Evolutionary conservation across 2,797 vertebrate species (phyloP), one percentile per base, ranked within the genome.

Genomic region (Siniperca scherzeri): DNA sequence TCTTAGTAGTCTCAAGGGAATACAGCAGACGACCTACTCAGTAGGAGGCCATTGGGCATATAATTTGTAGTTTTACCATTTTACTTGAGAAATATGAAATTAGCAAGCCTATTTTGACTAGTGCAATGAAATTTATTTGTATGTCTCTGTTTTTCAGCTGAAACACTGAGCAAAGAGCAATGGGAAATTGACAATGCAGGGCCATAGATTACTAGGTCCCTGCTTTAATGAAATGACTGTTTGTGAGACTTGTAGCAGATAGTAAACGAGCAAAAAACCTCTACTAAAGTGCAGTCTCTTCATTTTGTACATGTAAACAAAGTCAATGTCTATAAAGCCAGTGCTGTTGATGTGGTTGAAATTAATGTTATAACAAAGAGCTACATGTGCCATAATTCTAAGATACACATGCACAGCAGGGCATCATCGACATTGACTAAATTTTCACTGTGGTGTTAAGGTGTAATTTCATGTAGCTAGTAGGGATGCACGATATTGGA

Each of bases 211-310:
- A 71, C 44, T 3, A 11, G 21, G 60, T 85, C 55, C 69, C 52
- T 36, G 40, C 61, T 78, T 82, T 89, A 88, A 89, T 87, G 76
- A 88, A 87, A 78, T 69, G 82, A 71, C 69, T 78, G 70, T 77
- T 59, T 59, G 67, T 10, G 75, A 88, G 86, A 90, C 89, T 80
- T 89, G 80, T 70, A 66, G 82, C 27, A 11, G 77, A 81, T 70
- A 73, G 66, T 87, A 84, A 91, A 85, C 6, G 10, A 82, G 74
- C 21, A 33, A 66, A 82, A 78, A 77, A 73, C 73, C 70, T 74
- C 76, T 19, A 76, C 83, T 74, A 72, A 83, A 89, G 66, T 90
- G 86, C 85, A 81, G 68, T 16, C 68, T 90, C 85, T 84, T 91
- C 88, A 85, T 87, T 90, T 87, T 82, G 38, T 27, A 75, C 40